Evolutionary conservation across 2,888 invertebrate genomes (phyloP).

Genomic region (Metopia argyrocephala): DNA sequence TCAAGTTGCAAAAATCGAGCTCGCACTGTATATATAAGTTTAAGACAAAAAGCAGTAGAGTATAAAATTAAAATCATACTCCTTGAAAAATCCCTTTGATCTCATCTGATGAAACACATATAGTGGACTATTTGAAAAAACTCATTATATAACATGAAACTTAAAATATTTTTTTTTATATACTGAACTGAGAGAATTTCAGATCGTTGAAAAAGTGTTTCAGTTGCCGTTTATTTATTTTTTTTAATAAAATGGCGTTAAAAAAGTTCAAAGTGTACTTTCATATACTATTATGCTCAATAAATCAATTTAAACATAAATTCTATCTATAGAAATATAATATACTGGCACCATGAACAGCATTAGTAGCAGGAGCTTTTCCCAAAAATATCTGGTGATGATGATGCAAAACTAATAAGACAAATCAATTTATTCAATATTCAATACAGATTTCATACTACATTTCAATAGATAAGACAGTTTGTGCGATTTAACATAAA

Average conservation of each 20-base stretch:
- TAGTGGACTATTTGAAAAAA: too few relatives aligned
- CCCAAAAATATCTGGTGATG: not conserved
- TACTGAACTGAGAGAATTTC: too few relatives aligned
- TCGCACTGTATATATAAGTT: too few relatives aligned
- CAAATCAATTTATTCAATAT: slow-evolving; percentile 58
- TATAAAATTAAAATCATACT: too few relatives aligned
- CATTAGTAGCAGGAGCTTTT: not conserved
- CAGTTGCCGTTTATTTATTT: too few relatives aligned
- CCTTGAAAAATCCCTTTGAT: too few relatives aligned
- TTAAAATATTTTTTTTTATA: too few relatives aligned
- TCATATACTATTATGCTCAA: not conserved
- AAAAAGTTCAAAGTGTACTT: not conserved
- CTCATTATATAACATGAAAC: too few relatives aligned
- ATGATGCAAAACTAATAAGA: slow-evolving; percentile 54
- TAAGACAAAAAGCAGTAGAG: too few relatives aligned
- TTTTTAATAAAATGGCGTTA: not conserved
- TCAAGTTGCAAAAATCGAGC: too few relatives aligned
- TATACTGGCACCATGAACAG: not conserved
- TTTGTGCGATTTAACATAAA: not conserved
- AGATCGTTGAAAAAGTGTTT: too few relatives aligned
- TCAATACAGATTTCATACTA: slow-evolving; percentile 37
- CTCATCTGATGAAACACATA: too few relatives aligned
- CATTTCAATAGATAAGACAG: slow-evolving; percentile 31
- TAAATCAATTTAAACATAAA: not conserved
- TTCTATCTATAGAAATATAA: not conserved